Percentiles rank a stretch among this genome's conserved stretches.
Evolutionary conservation across 1,140 invertebrate genomes (phyloP).

Genomic region (roundworm (Caenorhabditis elegans)): WBcel235 BX284605.5:2642501-2643000

Average conservation of each 20-base stretch:
- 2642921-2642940: not conserved
- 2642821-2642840: not conserved
- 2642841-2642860: not conserved
- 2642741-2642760: not conserved
- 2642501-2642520: no score
- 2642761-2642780: not conserved
- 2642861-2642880: not conserved
- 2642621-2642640: no score
- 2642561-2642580: no score
- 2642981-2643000: not conserved
- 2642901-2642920: constrained; percentile 22
- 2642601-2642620: no score
- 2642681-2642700: not conserved
- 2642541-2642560: no score
- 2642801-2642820: not conserved
- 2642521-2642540: no score
- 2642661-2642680: no score
- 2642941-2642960: not conserved
- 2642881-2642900: not conserved
- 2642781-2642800: not conserved
- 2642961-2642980: not conserved
- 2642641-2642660: no score
- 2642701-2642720: not conserved
- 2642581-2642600: no score
- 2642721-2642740: not conserved